Evolutionary conservation across 2,797 vertebrate species (phyloP), one percentile per base, ranked within the genome.

Genomic region (Acanthornis magna): DNA sequence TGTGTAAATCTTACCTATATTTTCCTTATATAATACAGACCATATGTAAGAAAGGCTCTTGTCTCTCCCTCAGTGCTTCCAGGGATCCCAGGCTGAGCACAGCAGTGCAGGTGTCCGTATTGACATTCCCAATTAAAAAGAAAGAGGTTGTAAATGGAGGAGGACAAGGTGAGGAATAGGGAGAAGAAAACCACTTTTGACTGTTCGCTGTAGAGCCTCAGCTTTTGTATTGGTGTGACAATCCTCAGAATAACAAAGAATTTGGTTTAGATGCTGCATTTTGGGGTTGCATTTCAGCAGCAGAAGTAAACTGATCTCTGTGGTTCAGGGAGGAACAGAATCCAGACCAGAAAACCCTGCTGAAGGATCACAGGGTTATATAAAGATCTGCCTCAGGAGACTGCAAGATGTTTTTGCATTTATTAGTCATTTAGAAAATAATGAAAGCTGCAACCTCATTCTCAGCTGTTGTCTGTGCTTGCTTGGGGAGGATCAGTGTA

Each of bases 381-480:
- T 60, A 92, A 96, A 93, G 62, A 36, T 13, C 58, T 40, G 60
- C 62, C 72, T 60, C 14, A 45, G 67, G 63, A 91, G 73, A 57
- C 68, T 23, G 16, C 36, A 53, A 43, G 51, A 67, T 19, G 78
- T 2, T 42, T 70, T 77, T 63, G 53, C 50, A 63, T 95, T 95
- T 88, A 89, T 96, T 86, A 77, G 34, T 86, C 50, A 50, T 89
- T 94, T 81, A 62, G 48, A 87, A 71, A 91, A 77, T 74, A 85
- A 77, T 61, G 45, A 79, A 85, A 88, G 83, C 74, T 67, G 76
- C 19, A 40, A 36, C 87, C 42, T 48, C 96, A 93, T 97, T 96
- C 96, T 68, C 96, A 97, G 97, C 97, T 98, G 97, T 95, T 88
- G 93, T 83, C 94, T 85, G 34, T 18, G 27, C 66, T 62, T 47